phyloP scores from a whole-genome alignment of 2,888 invertebrate genomes.

The Drosophila pegasa region DNA sequence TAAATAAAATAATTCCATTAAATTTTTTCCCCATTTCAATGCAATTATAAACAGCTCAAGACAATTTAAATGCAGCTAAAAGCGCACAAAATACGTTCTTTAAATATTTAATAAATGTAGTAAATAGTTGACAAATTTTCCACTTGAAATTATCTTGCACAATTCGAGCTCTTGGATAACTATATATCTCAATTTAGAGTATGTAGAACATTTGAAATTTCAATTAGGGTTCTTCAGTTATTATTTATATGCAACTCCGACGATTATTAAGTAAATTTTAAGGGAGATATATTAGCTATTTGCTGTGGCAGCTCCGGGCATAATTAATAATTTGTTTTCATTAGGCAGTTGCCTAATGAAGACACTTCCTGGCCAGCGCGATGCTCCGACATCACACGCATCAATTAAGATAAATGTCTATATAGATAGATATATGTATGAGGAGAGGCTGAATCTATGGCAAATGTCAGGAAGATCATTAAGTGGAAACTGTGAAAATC shows the following conservation, averaged over 20 bases:
- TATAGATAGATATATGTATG: background rate
- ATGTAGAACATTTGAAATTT: background rate
- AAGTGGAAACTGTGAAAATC: slow-evolving; percentile 5
- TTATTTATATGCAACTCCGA: background rate
- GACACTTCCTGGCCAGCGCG: slow-evolving; percentile 30
- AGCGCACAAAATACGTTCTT: too few species aligned
- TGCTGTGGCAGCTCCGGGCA: slow-evolving; percentile 1
- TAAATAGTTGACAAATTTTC: too few species aligned
- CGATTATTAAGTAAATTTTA: background rate
- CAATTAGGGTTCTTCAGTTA: background rate
- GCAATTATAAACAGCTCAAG: too few species aligned
- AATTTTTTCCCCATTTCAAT: too few species aligned
- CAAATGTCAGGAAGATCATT: slow-evolving; percentile 9
- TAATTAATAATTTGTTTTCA: slow-evolving; percentile 53
- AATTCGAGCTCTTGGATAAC: background rate
- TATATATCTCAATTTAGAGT: background rate
- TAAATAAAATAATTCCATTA: too few species aligned
- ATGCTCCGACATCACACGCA: slow-evolving; percentile 21
- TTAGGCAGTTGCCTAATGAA: slow-evolving; percentile 39
- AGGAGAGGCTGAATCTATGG: slow-evolving; percentile 9
- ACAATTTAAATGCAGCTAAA: too few species aligned
- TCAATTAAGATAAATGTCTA: slow-evolving; percentile 72
- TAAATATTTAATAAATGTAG: too few species aligned
- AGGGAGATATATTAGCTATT: slow-evolving; percentile 22
- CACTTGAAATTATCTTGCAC: background rate